phyloP scores from a whole-genome alignment of 2,113 vertebrate genomes.

The Saiga tatarica region DNA sequence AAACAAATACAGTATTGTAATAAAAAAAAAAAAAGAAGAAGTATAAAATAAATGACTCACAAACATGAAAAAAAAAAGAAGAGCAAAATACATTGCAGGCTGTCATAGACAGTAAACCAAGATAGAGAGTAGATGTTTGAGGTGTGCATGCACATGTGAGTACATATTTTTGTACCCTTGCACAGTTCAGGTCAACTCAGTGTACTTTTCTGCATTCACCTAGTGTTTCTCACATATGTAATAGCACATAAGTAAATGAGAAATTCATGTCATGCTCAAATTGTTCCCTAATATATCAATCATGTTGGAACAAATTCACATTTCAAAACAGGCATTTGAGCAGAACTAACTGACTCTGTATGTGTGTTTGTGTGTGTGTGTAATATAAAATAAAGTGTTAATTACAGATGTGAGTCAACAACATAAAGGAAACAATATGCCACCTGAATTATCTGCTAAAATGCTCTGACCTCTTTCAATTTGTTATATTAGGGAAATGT shows the following conservation, averaged over 20 bases:
- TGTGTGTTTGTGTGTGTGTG: background rate
- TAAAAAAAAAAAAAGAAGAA: no score
- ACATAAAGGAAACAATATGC: background rate
- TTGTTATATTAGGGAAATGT: background rate
- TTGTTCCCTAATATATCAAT: background rate
- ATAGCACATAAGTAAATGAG: background rate
- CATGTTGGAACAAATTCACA: background rate
- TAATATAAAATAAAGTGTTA: background rate
- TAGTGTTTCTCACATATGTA: background rate
- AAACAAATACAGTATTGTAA: no score
- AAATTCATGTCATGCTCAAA: background rate
- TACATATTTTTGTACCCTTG: background rate
- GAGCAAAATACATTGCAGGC: background rate
- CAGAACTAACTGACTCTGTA: background rate
- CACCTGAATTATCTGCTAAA: background rate
- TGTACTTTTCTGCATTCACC: background rate
- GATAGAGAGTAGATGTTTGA: background rate
- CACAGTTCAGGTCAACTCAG: background rate
- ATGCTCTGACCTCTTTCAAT: background rate
- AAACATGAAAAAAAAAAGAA: slow-evolving; percentile 15
- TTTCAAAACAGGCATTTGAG: background rate
- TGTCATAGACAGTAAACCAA: background rate
- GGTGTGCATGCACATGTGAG: background rate
- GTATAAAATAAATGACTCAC: no score
- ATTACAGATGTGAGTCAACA: slow-evolving; percentile 24